Base-by-base conservation (phyloP, 2,797 vertebrate species). In the Holocentrus rufus region DNA sequence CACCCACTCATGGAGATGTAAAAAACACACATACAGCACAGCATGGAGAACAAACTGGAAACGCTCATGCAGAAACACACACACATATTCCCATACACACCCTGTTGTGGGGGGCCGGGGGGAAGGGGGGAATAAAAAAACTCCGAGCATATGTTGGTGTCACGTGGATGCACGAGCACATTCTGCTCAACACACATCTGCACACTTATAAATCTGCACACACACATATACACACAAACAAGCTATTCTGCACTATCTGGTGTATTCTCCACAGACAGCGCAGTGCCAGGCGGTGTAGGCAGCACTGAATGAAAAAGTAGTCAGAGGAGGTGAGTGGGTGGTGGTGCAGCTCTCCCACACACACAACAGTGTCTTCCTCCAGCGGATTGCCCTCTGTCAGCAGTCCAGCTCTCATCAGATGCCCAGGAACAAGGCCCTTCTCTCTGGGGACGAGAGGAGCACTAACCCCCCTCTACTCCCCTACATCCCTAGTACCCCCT, bases 351-450 rank as follows among this genome's bases (percentile, higher is more conserved):
- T 63, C 69, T 77, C 69, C 63, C n/a, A n/a, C 50, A 62, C 59
- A 76, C 69, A 86, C 80, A 88, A 88, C 80, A 80, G 74, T 74
- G 81, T 87, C 84, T 88, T 90, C 84, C 88, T 90, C 70, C 78
- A 83, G 42, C 1, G 72, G 81, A 86, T 73, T 52, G 65, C 66
- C 63, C 72, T 92, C 91, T 90, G 85, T 93, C 92, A 93, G 84
- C 90, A 85, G 72, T 68, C 64, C 63, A 58, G 81, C 84, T 87
- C 88, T 93, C 90, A 91, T 89, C 86, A 31, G 61, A 65, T 20
- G 31, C 52, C 68, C 81, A 80, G 80, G 83, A 91, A 93, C 90
- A 91, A 92, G 88, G 79, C 75, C 77, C 80, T 76, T 80, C 75
- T 90, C 86, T 91, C 76, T 87, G 77, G 79, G 82, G 72, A 68